A percentile compares a stretch with the other conserved stretches of the same genome.
phyloP scores from a whole-genome alignment of 1,140 invertebrate species.

The Calosoma granatense region DNA sequence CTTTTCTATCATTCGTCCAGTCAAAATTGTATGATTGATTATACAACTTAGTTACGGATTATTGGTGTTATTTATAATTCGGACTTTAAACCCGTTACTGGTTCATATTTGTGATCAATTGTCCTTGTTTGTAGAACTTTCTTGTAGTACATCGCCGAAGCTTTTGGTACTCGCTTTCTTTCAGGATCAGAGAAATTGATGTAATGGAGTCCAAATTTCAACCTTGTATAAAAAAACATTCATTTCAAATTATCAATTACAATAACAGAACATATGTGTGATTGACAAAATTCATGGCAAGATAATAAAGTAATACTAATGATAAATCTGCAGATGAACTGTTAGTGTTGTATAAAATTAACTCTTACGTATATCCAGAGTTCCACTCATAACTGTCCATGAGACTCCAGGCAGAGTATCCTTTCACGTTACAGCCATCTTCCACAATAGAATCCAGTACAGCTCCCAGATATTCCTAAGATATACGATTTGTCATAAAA shows the following conservation, averaged over 20 bases:
- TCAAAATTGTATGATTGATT: no score
- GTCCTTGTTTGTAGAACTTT: background rate
- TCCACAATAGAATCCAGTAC: constrained; percentile 50
- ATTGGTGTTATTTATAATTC: background rate
- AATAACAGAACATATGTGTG: no score
- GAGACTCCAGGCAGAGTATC: constrained; percentile 63
- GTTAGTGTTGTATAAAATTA: no score
- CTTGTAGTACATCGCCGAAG: constrained; percentile 14
- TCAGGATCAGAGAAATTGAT: constrained; percentile 26
- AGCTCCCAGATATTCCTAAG: constrained; percentile 49
- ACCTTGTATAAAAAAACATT: constrained; percentile 13
- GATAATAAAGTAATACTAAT: no score
- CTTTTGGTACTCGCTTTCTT: constrained; percentile 30
- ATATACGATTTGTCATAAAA: constrained; percentile 23
- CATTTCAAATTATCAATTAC: no score
- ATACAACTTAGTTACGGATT: no score
- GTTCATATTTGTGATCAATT: background rate
- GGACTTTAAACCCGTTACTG: background rate
- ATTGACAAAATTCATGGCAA: no score
- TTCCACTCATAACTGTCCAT: constrained; percentile 76
- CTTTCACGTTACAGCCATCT: constrained; percentile 52
- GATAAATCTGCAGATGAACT: no score
- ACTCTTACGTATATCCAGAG: constrained; percentile 48
- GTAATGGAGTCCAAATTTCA: constrained; percentile 20
- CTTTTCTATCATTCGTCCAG: no score